Evolutionary conservation across 2,113 vertebrate species (phyloP), one percentile per base, ranked within the genome.

Genomic region (Piprites chloris): DNA sequence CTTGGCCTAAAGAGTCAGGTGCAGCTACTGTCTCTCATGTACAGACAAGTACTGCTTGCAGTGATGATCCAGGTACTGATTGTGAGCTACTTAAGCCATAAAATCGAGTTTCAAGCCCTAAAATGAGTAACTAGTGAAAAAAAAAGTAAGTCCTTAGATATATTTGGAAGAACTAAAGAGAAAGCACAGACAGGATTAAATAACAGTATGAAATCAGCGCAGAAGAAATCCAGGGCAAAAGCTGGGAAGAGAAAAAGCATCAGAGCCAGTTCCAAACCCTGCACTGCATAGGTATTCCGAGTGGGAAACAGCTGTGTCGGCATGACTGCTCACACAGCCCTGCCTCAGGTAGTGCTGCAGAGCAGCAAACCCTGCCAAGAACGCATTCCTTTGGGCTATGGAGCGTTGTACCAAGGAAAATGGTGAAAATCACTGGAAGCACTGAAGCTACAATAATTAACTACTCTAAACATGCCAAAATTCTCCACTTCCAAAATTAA

Each of bases 341-440:
- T 21, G 53, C 19, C 80, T 59, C 89, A 42, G 90, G 96, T 52
- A 50, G 62, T 16, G 56, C 90, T 68, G 90, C 95, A 91, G 74
- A 91, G 84, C 79, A 37, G 87, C 14, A 3, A 39, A 4, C 17
- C 41, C 92, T 88, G 92, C 94, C 95, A 91, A 20, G 63, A 90
- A 69, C 9, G 0, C 0, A 0, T 8, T 87, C 63, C 90, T 79
- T 30, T 6, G 0, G 80, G 73, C 56, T n/a, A 6, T 2, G 47
- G 13, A 94, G 74, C 68, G 9, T 46, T 35, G 39, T 0, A 32
- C 75, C 88, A 55, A 23, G 59, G 79, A 86, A 86, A 92, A 77
- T 11, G 46, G n/a, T 71, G 30, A 49, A 85, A 91, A 85, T 7
- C 63, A 59, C 32, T 42, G 42, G 27, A 63, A 78, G 44, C 28